A percentile compares a stretch with the other conserved stretches of the same genome.
Evolutionary conservation across 2,113 vertebrate species (phyloP).

Genomic region (Malaclemys terrapin): DNA sequence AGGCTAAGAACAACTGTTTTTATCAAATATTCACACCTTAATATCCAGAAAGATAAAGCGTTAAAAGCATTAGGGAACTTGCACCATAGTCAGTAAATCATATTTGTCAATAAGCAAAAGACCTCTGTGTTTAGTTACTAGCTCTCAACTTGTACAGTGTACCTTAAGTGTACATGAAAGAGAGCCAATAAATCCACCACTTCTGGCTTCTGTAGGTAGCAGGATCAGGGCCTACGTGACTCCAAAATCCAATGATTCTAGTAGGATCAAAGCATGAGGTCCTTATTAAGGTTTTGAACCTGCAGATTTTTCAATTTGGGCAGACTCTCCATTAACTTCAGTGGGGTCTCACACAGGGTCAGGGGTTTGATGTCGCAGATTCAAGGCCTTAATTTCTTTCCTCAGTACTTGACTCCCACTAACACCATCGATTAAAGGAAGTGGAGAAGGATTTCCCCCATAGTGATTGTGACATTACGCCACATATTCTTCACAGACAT

Average conservation of each 20-base stretch:
- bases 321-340: not conserved
- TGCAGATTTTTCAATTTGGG: not conserved
- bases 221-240: no score
- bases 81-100: not conserved
- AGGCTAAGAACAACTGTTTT: not conserved
- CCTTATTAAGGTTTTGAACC: not conserved
- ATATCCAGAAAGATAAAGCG: not conserved
- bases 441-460: not conserved
- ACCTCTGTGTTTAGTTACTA: not conserved
- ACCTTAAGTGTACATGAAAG: not conserved
- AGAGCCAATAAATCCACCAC: not conserved
- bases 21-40: rapidly evolving
- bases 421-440: not conserved
- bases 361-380: not conserved
- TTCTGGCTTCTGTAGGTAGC: not conserved
- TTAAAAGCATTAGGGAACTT: not conserved
- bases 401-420: not conserved
- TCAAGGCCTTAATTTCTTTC: not conserved
- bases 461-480: not conserved
- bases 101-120: not conserved
- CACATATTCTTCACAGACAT: no score
- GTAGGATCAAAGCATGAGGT: not conserved
- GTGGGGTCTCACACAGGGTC: not conserved
- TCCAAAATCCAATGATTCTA: not conserved
- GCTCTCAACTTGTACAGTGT: not conserved